Conservation (phyloP, 2,113 vertebrate genomes). For the Turdus rufiventris region DNA sequence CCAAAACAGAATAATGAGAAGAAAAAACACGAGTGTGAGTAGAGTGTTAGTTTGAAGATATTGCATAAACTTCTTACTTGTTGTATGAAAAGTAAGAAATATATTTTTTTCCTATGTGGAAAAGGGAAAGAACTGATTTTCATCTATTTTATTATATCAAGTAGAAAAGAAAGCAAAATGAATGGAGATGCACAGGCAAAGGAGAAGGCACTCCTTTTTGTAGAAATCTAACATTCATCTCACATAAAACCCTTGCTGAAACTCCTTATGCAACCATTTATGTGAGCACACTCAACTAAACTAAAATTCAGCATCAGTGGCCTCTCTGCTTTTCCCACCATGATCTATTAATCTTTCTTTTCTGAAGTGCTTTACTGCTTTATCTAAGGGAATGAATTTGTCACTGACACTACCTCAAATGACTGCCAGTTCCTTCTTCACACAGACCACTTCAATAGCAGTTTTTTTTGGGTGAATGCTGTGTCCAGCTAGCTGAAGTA, state of each 20-base stretch:
- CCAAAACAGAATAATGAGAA: not conserved
- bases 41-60: not conserved
- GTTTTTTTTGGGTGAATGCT: not conserved
- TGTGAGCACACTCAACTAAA: not conserved
- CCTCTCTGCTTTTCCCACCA: not conserved
- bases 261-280: not conserved
- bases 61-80: not conserved
- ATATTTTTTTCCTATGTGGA: not conserved
- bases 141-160: not conserved
- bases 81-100: not conserved
- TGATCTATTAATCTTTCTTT: not conserved
- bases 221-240: not conserved
- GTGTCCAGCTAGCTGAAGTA: not conserved
- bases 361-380: not conserved
- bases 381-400: not conserved
- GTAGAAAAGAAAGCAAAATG: not conserved
- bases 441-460: not conserved
- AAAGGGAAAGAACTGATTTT: not conserved
- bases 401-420: not conserved
- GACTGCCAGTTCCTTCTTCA: not conserved
- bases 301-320: not conserved
- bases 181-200: not conserved
- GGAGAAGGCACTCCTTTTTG: not conserved
- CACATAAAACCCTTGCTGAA: not conserved
- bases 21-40: not conserved